phyloP scores from a whole-genome alignment of 2,113 vertebrate genomes.

The Anoplopoma fimbria region DNA sequence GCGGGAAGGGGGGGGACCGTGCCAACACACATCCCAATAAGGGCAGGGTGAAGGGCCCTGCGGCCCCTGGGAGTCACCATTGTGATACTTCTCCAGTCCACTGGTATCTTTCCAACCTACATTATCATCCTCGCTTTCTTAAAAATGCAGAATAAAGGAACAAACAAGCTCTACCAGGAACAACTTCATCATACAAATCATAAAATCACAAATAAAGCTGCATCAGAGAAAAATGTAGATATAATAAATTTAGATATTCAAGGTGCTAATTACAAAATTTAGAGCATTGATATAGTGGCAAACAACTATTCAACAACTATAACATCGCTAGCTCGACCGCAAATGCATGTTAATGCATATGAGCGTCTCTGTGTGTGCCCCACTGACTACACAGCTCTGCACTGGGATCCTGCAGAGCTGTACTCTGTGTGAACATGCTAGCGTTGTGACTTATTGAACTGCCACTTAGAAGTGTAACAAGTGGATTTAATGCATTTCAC shows the following conservation, averaged over 20 bases:
- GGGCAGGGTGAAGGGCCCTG: constrained; percentile 61
- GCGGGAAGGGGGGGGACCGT: constrained; percentile 34
- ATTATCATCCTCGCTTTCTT: not conserved
- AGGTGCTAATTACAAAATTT: no score
- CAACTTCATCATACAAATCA: not conserved
- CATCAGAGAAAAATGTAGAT: not conserved
- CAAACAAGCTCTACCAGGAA: not conserved
- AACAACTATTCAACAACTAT: not conserved
- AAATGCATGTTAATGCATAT: no score
- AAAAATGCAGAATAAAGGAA: not conserved
- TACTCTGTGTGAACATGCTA: not conserved
- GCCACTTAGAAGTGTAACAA: not conserved
- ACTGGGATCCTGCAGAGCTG: not conserved
- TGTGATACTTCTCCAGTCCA: constrained; percentile 6
- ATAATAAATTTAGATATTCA: no score
- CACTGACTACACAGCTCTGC: not conserved
- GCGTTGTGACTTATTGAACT: not conserved
- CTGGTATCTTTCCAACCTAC: constrained; percentile 14
- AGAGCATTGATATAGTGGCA: not conserved
- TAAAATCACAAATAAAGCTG: not conserved
- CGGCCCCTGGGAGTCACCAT: constrained; percentile 52
- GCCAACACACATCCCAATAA: constrained; percentile 69
- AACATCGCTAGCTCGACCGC: no score
- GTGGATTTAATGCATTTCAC: not conserved
- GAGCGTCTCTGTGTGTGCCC: not conserved